Evolutionary conservation across 2,797 vertebrate species (phyloP), one percentile per base, ranked within the genome.

Genomic region (Lycodopsis pacificus): DNA sequence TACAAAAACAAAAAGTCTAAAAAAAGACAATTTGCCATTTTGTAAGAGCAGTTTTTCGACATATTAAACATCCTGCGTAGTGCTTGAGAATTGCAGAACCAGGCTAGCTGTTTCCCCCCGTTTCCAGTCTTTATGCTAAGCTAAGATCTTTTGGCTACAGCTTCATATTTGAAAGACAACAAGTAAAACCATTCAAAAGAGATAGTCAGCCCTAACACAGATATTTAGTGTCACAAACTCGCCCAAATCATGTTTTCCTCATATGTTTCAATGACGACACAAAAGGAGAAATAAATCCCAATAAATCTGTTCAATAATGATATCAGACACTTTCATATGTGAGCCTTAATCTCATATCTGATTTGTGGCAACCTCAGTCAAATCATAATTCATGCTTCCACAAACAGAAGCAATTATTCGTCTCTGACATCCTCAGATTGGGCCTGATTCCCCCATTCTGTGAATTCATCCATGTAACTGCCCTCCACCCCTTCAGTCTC

Each of bases 401-500:
- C 51, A 4, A 65, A 56, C 69, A 49, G 63, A 27, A 10, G 65
- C 80, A 59, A 61, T 65, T 76, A 71, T 17, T 68, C 19, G 4
- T 75, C 59, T 83, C 34, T 49, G 65, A 76, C 63, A 67, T 27
- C 56, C 61, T 79, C 49, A n/a, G 42, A 77, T 71, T 56, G 61
- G 54, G 59, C 40, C 54, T 64, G 69, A 73, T 76, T 78, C 70
- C 80, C 69, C 65, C 73, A 56, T 7, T 56, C 54, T 71, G 79
- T 74, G 79, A 89, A 80, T 80, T 49, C 77, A 70, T 70, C 80
- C 79, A 73, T 88, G 81, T 82, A 85, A 84, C 81, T 71, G 69
- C 19, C 44, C 12, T 19, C 58, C 30, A 7, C 80, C 34, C 38
- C 25, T 61, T 64, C 64, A 53, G 40, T 53, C 20, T 67, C 70